These are phyloP conservation scores for Hyperoodon ampullatus DNA, from an alignment of 2,113 vertebrate species.

Conservation along the genomic window DNA sequence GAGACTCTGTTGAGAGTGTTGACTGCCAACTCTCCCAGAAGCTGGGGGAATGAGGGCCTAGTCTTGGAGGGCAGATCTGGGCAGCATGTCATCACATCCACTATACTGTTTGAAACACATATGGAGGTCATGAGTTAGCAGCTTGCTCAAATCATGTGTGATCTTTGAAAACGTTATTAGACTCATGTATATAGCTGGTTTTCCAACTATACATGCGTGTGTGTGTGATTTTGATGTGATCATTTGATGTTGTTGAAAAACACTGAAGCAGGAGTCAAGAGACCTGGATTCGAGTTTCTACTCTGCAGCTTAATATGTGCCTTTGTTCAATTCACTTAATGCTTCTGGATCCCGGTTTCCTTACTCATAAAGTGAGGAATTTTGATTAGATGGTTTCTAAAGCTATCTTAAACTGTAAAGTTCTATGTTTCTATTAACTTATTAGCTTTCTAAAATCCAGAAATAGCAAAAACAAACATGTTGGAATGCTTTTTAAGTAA, in stretches of 20 bases:
- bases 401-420: constrained; percentile 37
- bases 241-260: neutral
- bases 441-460: constrained; percentile 75
- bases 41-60: neutral
- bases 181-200: neutral
- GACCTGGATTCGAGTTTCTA: constrained; percentile 20
- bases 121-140: constrained; percentile 26
- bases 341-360: neutral
- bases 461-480: constrained; percentile 74
- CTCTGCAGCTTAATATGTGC: neutral
- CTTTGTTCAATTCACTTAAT: constrained; percentile 38
- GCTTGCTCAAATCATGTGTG: constrained; percentile 35
- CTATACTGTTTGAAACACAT: neutral
- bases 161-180: constrained; percentile 67
- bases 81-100: neutral
- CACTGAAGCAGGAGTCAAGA: neutral
- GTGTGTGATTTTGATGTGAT: neutral
- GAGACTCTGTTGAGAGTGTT: neutral
- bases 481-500: constrained; percentile 64
- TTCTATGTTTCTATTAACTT: constrained; percentile 57
- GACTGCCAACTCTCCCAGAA: neutral
- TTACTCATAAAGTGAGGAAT: constrained; percentile 7
- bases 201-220: neutral
- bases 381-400: constrained; percentile 32
- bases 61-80: neutral